Base-by-base conservation (phyloP, 2,797 vertebrate species). In the Babyrousa celebensis region DNA sequence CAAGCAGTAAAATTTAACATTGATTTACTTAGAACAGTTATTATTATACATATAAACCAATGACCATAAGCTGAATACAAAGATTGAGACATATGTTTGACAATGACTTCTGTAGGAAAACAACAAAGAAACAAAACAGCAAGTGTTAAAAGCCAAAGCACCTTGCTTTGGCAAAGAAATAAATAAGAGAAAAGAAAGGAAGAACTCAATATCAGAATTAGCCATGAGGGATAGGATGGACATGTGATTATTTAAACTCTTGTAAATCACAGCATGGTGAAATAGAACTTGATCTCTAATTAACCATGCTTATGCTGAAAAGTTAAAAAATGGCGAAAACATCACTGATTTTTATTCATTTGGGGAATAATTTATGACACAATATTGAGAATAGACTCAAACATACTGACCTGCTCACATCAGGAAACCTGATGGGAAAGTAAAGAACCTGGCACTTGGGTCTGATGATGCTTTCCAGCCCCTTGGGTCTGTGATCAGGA, bases 341-440 rank as follows among this genome's bases (percentile, higher is more conserved):
- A 96, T 58, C 91, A 96, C 86, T 63, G 89, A 65, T 93, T 95
- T 94, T 97, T 97, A 97, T 89, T 98, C 60, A 96, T 74, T 95
- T 91, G 89, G 94, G 85, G 93, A 96, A 63, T 74, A 95, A 97
- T 97, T 96, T 96, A 98, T 96, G 96, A 97, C 29, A 84, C 92
- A 97, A 96, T 65, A 87, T 70, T 84, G 85, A 96, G 75, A 96
- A 89, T 2, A 82, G 62, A 94, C 60, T 97, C 92, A 89, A 98
- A 97, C 74, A 71, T 70, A 99, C 99, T 98, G 97, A 99, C 99
- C 99, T 99, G 98, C 98, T 99, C 98, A 99, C 98, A 94, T 99
- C 98, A 63, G 99, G 99, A 98, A 99, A 99, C 72, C 97, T 98
- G 97, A 99, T 97, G n/a, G 99, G 99, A 98, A 99, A 99, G 98